Conservation (phyloP, 2,113 vertebrate species). For the Machaerirhynchus nigripectus region DNA sequence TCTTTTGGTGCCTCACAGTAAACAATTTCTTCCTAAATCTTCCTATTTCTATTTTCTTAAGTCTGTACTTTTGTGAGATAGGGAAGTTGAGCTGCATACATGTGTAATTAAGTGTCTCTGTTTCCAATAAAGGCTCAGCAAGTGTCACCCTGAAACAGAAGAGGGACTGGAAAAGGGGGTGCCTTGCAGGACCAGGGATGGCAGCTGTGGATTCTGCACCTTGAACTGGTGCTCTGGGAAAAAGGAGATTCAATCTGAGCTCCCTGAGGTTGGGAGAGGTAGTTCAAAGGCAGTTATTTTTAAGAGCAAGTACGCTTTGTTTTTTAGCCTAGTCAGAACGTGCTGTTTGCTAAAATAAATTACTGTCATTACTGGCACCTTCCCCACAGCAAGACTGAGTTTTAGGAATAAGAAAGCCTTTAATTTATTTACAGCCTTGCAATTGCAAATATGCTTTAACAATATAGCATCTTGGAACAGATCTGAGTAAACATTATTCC, state of each 20-base stretch:
- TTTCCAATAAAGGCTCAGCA: neutral
- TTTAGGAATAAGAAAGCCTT: conserved; percentile 39
- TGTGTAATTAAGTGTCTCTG: rapidly evolving
- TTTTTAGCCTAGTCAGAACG: neutral
- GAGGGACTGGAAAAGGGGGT: neutral
- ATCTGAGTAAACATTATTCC: conserved; percentile 35
- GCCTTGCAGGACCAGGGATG: neutral
- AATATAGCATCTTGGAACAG: conserved; percentile 13
- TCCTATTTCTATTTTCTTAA: neutral
- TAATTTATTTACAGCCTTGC: conserved; percentile 43
- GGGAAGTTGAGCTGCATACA: neutral
- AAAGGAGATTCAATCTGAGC: neutral
- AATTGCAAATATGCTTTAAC: conserved; percentile 30
- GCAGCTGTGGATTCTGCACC: neutral
- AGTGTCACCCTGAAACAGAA: neutral
- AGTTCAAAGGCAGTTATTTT: conserved; percentile 55
- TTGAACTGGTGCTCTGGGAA: neutral
- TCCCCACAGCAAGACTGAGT: neutral
- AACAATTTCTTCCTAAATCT: neutral
- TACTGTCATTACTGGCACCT: conserved; percentile 21
- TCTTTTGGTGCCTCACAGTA: neutral
- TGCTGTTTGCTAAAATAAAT: conserved; percentile 47
- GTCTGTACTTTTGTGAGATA: rapidly evolving
- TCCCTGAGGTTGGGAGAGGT: neutral
- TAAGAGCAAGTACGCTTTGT: conserved; percentile 21